Evolutionary conservation across 2,888 invertebrate species (phyloP).

Genomic region (Tridacna gigas): DNA sequence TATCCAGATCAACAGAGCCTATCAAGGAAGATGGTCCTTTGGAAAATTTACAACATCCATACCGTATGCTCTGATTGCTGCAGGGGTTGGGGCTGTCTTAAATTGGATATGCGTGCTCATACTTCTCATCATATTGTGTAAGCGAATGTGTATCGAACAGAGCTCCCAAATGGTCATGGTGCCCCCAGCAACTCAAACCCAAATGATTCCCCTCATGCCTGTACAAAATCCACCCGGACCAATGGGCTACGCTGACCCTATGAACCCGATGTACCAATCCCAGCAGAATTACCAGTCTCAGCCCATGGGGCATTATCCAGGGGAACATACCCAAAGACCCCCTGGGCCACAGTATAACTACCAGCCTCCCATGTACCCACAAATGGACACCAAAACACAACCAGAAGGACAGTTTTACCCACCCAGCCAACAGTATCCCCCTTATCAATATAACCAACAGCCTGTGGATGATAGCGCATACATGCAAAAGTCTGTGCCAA

Average conservation of each 20-base stretch:
- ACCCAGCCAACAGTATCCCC: neutral
- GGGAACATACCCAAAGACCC: neutral
- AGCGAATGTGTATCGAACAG: conserved; percentile 4
- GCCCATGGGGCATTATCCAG: neutral
- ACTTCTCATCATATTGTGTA: conserved; percentile 12
- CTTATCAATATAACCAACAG: conserved; percentile 7
- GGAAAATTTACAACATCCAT: neutral
- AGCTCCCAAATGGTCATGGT: neutral
- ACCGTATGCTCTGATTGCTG: conserved; percentile 17
- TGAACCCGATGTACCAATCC: conserved; percentile 15
- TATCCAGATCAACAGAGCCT: conserved; percentile 6
- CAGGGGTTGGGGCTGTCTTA: conserved; percentile 8
- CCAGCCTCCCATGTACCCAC: conserved; percentile 17
- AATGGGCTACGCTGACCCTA: conserved; percentile 4
- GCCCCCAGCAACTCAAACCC: conserved; percentile 5
- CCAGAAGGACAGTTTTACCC: conserved; percentile 19
- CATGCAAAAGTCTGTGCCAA: conserved; percentile 10
- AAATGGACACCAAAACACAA: neutral
- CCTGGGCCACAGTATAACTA: conserved; percentile 11
- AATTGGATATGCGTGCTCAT: conserved; percentile 1
- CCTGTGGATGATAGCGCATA: neutral
- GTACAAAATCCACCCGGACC: neutral
- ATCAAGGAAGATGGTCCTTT: neutral
- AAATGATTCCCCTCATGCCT: conserved; percentile 24
- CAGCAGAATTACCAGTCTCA: neutral